Base-by-base conservation (phyloP, 1,140 invertebrate genomes). In the Macrostomum lignano region DNA sequence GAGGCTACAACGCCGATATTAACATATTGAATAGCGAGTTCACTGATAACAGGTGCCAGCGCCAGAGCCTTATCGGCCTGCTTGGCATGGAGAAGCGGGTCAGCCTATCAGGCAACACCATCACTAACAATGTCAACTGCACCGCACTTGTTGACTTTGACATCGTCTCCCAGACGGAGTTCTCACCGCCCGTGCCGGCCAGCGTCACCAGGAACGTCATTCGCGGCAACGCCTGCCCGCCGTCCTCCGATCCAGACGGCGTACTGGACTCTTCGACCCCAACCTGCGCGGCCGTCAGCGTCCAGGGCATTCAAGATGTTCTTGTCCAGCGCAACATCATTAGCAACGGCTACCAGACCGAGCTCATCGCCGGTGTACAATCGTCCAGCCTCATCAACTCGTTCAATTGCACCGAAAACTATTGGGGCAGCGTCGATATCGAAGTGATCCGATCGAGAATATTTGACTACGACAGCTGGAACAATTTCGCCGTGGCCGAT, bases 381-480 rank as follows among this genome's bases (percentile, higher is more conserved):
- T 43, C 52, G 2, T 42, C 78, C 0, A 72, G 73, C 37, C 65
- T 91, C 0, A 70, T 81, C 38, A 84, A 78, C 42, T 64, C 64
- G 25, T 57, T 98, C 6, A 72, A 94, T 49, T 78, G 79, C 0
- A 65, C 63, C 10, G 71, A 86, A 48, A 98, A 96, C 52, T 98
- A 76, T 74, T 98, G 88, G 86, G 86, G 84, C 10, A 41, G 44
- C 2, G 38, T 37, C 2, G 65, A 73, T 33, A 64, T 72, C 24
- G 49, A 49, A 4, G 55, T 62, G 21, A 93, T 98, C 19, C 63
- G 68, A 39, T 63, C 69, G 29, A 66, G 71, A 47, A 88, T 98
- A 42, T 96, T 98, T 53, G 91, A 96, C 60, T 93, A 96, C 61
- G 82, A 98, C 53, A 86, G 94, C 48, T 94, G 88, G 88, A 98